Evolutionary conservation across 2,888 invertebrate genomes (phyloP).

Genomic region (Drosophila prolongata): DNA sequence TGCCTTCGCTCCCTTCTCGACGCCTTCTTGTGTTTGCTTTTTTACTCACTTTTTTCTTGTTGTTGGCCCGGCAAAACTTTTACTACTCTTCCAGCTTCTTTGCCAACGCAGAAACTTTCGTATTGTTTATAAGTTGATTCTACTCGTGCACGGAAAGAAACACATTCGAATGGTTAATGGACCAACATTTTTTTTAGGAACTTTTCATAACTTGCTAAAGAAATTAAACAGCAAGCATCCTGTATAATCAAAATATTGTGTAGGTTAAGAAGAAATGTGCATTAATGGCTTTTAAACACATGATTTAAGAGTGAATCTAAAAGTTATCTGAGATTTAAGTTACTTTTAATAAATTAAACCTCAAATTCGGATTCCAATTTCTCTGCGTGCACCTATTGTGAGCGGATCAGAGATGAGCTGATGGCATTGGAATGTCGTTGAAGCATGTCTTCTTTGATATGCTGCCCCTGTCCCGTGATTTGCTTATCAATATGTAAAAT

Average conservation of each 20-base stretch:
- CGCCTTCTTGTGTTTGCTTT: conserved; percentile 39
- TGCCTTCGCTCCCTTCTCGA: conserved; percentile 16
- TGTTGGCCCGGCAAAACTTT: conserved; percentile 55
- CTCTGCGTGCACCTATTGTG: conserved; percentile 17
- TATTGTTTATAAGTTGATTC: conserved; percentile 44
- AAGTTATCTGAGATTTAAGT: too few relatives aligned
- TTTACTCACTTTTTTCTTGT: conserved; percentile 31
- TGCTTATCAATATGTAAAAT: conserved; percentile 51
- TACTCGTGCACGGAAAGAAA: conserved; percentile 13
- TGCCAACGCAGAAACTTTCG: conserved; percentile 51
- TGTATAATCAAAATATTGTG: too few relatives aligned
- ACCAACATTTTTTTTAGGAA: too few relatives aligned
- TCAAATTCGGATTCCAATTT: neutral
- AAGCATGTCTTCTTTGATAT: conserved; percentile 38
- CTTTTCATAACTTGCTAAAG: too few relatives aligned
- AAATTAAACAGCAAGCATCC: too few relatives aligned
- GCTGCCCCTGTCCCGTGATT: conserved; percentile 20
- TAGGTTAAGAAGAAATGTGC: too few relatives aligned
- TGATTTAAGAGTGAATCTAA: too few relatives aligned
- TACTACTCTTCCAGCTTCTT: conserved; percentile 52
- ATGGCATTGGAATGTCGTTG: conserved; percentile 56
- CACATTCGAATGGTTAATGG: too few relatives aligned
- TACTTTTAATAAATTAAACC: too few relatives aligned
- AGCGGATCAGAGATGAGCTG: conserved; percentile 45
- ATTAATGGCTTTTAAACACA: too few relatives aligned